Conservation (phyloP, 2,113 vertebrate species). For the Chaetodon trifascialis region DNA sequence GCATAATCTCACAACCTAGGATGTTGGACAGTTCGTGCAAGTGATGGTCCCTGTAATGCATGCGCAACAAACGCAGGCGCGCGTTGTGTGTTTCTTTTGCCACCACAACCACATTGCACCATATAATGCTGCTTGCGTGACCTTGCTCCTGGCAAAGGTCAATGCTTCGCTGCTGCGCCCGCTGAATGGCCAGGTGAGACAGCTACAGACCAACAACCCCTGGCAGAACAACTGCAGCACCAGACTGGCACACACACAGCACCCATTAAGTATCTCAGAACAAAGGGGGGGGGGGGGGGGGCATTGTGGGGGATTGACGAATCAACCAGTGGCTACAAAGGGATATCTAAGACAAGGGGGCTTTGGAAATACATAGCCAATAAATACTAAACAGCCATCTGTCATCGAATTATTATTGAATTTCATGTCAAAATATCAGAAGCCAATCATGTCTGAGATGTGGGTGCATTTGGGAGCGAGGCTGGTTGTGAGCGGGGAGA, state of each 20-base stretch:
- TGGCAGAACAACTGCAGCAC: conserved; percentile 63
- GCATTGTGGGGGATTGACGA: neutral
- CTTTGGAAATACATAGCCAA: conserved; percentile 15
- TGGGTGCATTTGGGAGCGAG: conserved; percentile 73
- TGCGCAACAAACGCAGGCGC: conserved; percentile 90
- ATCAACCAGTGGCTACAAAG: conserved; percentile 12
- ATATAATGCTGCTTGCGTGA: conserved; percentile 56
- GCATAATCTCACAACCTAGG: conserved; percentile 88
- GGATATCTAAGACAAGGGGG: neutral
- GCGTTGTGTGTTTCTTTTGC: conserved; percentile 46
- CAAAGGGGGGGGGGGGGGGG: no score
- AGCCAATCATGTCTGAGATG: conserved; percentile 62
- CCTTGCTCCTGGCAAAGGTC: conserved; percentile 72
- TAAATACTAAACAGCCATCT: neutral
- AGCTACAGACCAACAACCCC: conserved; percentile 80
- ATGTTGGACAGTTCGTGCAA: conserved; percentile 90
- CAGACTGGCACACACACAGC: conserved; percentile 80
- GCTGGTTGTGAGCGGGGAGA: conserved; percentile 76
- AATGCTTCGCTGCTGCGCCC: conserved; percentile 66
- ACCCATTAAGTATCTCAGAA: conserved; percentile 60
- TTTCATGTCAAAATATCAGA: neutral
- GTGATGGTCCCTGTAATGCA: conserved; percentile 99
- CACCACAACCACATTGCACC: conserved; percentile 66
- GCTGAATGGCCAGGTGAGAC: conserved; percentile 70
- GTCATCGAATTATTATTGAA: neutral